Evolutionary conservation across 2,888 invertebrate species (phyloP).

Genomic region (Mamestra brassicae): DNA sequence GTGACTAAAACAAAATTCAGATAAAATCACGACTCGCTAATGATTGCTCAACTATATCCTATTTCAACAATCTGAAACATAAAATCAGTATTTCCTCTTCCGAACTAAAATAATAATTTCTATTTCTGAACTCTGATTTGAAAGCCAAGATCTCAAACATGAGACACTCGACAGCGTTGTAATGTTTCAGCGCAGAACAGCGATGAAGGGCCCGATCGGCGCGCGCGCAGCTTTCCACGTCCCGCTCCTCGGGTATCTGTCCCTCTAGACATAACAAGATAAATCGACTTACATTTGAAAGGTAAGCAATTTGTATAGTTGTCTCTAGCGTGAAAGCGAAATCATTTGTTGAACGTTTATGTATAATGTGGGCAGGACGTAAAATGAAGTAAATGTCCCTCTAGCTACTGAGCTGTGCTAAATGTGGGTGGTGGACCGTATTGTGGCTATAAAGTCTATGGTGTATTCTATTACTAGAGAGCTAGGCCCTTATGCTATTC

Average conservation of each 20-base stretch:
- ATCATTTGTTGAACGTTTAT: slow-evolving; percentile 65
- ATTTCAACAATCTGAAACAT: slow-evolving; percentile 37
- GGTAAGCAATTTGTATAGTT: slow-evolving; percentile 83
- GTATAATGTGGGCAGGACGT: slow-evolving; percentile 63
- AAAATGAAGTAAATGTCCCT: slow-evolving; percentile 54
- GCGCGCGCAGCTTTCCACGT: slow-evolving; percentile 72
- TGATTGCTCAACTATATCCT: slow-evolving; percentile 41
- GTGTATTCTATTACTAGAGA: slow-evolving; percentile 30
- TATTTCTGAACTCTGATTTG: slow-evolving; percentile 55
- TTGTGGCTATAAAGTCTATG: slow-evolving; percentile 28
- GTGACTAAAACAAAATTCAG: slow-evolving; percentile 25
- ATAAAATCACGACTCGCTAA: slow-evolving; percentile 36
- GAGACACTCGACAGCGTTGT: slow-evolving; percentile 59
- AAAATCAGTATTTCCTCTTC: slow-evolving; percentile 44
- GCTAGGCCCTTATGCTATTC: neutral
- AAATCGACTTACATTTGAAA: slow-evolving; percentile 82
- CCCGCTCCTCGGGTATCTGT: slow-evolving; percentile 74
- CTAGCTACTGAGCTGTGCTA: slow-evolving; percentile 25
- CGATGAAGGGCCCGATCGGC: slow-evolving; percentile 70
- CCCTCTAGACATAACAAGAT: slow-evolving; percentile 77
- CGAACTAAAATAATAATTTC: slow-evolving; percentile 52
- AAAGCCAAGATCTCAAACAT: slow-evolving; percentile 57
- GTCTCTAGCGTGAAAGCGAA: slow-evolving; percentile 75
- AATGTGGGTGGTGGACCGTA: slow-evolving; percentile 48
- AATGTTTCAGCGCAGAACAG: slow-evolving; percentile 61